A percentile compares a stretch with the other conserved stretches of the same genome.
Conservation (phyloP, 1,140 invertebrate species). For the Sinella curviseta region DNA sequence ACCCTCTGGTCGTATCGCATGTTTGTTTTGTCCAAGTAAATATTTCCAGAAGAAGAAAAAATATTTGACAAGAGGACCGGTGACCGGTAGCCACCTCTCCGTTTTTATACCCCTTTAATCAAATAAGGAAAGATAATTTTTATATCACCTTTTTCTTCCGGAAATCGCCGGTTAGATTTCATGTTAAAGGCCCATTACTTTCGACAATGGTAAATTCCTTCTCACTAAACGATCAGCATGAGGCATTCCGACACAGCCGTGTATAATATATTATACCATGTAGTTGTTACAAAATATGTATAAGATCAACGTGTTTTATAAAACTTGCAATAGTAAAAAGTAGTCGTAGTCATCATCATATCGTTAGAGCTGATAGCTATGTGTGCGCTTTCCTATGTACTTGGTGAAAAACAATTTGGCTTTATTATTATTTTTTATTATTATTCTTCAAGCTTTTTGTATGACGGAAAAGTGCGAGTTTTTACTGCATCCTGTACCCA, state of each 20-base stretch:
- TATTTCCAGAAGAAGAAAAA: neutral
- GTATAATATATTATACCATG: neutral
- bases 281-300: neutral
- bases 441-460: neutral
- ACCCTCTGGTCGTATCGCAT: neutral
- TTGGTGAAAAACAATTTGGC: neutral
- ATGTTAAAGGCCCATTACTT: constrained; percentile 20
- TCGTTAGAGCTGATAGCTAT: too few species aligned
- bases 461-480: neutral
- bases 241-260: neutral
- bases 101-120: constrained; percentile 6
- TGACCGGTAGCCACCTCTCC: neutral
- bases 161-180: constrained; percentile 17
- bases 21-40: constrained; percentile 8
- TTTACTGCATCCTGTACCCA: neutral
- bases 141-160: constrained; percentile 23
- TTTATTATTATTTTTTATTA: neutral
- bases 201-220: neutral
- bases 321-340: too few species aligned
- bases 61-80: neutral
- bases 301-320: neutral
- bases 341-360: too few species aligned
- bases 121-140: constrained; percentile 26
- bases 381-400: neutral
- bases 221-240: constrained; percentile 2